Conservation (phyloP, 1,140 invertebrate species). For the Cyphomyrmex costatus region DNA sequence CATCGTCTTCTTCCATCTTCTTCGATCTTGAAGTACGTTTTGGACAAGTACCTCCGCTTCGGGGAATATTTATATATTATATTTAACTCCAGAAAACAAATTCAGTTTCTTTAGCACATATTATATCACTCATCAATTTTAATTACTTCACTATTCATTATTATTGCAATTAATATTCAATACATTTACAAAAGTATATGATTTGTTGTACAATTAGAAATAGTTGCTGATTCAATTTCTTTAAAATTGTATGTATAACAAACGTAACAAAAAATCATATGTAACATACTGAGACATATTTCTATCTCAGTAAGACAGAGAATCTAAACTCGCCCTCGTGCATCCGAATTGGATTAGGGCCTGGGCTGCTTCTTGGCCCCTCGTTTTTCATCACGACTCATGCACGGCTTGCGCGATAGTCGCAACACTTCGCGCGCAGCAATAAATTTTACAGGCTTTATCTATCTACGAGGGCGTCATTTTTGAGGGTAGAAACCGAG, state of each 20-base stretch:
- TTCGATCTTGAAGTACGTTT: conserved; percentile 60
- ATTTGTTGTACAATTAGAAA: neutral
- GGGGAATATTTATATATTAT: neutral
- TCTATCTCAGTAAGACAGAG: conserved; percentile 16
- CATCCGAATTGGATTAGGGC: conserved; percentile 44
- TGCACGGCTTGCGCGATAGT: conserved; percentile 55
- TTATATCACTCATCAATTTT: conserved; percentile 9
- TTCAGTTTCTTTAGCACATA: neutral
- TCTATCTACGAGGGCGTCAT: conserved; percentile 53
- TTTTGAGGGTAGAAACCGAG: conserved; percentile 43
- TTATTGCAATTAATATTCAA: conserved; percentile 9
- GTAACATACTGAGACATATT: neutral
- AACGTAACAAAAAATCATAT: conserved; percentile 13
- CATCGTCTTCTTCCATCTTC: conserved; percentile 38
- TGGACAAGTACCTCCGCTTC: neutral
- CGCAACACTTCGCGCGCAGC: conserved; percentile 44
- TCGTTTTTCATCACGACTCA: conserved; percentile 54
- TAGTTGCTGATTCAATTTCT: neutral
- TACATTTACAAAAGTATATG: neutral
- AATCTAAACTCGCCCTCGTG: conserved; percentile 58
- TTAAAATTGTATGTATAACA: neutral
- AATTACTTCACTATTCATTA: neutral
- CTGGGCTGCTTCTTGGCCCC: conserved; percentile 2
- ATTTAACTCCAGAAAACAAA: conserved; percentile 38
- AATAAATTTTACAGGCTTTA: conserved; percentile 72